A percentile compares a stretch with the other conserved stretches of the same genome.
phyloP scores from a whole-genome alignment of 2,797 vertebrate genomes.

The Psittacula echo region DNA sequence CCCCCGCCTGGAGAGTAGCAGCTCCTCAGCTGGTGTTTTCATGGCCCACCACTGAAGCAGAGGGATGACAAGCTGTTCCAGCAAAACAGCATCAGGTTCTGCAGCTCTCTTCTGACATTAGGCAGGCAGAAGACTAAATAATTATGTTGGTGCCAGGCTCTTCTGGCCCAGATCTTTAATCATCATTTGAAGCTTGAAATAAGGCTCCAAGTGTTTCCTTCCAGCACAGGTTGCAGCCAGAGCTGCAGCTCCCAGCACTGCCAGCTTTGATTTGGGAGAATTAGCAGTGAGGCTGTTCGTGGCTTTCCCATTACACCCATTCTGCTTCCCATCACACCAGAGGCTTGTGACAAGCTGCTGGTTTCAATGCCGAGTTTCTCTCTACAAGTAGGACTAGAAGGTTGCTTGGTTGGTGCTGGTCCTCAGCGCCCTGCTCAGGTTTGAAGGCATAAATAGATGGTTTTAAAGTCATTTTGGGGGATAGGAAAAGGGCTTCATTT shows the following conservation, averaged over 20 bases:
- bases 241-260: neutral
- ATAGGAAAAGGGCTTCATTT: neutral
- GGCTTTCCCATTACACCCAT: neutral
- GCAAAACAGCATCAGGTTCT: neutral
- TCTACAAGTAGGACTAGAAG: neutral
- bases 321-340: neutral
- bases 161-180: neutral
- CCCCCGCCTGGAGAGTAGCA: neutral
- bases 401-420: neutral
- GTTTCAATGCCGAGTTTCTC: neutral
- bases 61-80: constrained; percentile 4
- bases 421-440: neutral
- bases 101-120: neutral
- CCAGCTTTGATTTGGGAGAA: neutral
- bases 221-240: neutral
- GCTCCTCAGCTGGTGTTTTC: neutral
- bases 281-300: neutral
- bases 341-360: neutral
- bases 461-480: neutral
- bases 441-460: neutral
- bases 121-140: neutral
- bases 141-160: neutral
- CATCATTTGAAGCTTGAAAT: neutral
- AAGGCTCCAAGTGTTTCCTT: neutral
- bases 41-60: neutral